Conservation (phyloP, 2,797 vertebrate genomes). For the Synaphobranchus kaupii region DNA sequence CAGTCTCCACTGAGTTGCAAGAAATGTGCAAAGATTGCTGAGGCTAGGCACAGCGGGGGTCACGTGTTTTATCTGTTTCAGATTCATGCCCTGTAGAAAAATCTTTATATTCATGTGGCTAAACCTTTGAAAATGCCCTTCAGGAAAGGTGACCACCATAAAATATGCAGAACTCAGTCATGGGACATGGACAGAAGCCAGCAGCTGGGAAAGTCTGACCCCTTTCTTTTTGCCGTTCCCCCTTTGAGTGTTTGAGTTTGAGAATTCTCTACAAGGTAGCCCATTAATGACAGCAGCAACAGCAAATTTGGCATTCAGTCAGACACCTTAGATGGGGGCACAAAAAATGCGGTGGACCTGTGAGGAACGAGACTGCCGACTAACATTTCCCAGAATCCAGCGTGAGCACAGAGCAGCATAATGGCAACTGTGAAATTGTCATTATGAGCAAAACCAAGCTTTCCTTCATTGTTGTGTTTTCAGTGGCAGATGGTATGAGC, state of each 20-base stretch:
- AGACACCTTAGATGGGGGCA: background rate
- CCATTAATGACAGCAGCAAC: background rate
- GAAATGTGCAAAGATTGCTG: background rate
- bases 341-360: background rate
- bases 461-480: background rate
- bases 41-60: background rate
- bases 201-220: slow-evolving; percentile 28
- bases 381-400: background rate
- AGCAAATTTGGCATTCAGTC: background rate
- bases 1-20: background rate
- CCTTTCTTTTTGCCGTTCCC: slow-evolving; percentile 15
- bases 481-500: background rate
- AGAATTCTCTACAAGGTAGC: background rate
- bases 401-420: background rate
- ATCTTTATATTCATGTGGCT: background rate
- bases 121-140: slow-evolving; percentile 20
- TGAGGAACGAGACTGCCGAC: background rate
- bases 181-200: slow-evolving; percentile 33
- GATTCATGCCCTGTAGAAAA: background rate
- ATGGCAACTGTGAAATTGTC: background rate
- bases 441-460: background rate
- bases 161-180: slow-evolving; percentile 31
- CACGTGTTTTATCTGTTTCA: background rate
- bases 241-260: slow-evolving; percentile 8
- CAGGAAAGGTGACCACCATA: slow-evolving; percentile 35